Base-by-base conservation (phyloP, 2,888 invertebrate genomes). In the Bombylius major region DNA sequence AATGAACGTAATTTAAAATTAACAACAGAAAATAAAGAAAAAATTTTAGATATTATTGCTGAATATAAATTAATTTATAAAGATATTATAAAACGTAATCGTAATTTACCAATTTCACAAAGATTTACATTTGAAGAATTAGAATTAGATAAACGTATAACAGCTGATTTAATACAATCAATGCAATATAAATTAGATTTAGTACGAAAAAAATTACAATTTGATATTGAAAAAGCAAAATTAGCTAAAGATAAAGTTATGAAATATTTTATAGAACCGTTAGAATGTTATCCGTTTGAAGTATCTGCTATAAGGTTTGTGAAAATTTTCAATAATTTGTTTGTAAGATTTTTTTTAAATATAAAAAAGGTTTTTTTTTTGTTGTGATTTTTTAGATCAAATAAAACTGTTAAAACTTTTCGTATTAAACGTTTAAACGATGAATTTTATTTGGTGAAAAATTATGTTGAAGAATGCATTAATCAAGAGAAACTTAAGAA, bases 221-320 rank as follows among this genome's bases (percentile, higher is more conserved):
- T 82, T 66, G 81, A 84, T 59, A 76, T 86, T 4, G 84, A 86
- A 63, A 86, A 83, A 59, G 84, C 85, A 0, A 79, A 80, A 61
- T 67, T 86, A 5, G 79, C 76, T 4, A 71, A 82, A 14, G 65
- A 78, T 33, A 86, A 87, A 66, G 75, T 89, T 65, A 75, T 79
- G 65, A 75, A 79, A 7, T 79, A 83, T 63, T 88, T 87, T 62
- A 79, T 87, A 23, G 76, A 82, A 57, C 79, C 82, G 9, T 70
- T 89, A 44, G 82, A 84, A 56, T 77, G 81, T 33, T 82, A 79
- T 64, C 83, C 85, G 0, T 79, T 86, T 52, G 75, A 75, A 14
- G 72, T 87, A 1, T 71, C 69, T 51, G 81, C 79, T 3, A 79
- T 86, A 47, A 76, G 76, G 81, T 80, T 58, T 39, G 13, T 34